These are phyloP conservation scores for Lepetodrilus schrolli DNA, from an alignment of 2,888 invertebrate genomes.

Conservation along the genomic window DNA sequence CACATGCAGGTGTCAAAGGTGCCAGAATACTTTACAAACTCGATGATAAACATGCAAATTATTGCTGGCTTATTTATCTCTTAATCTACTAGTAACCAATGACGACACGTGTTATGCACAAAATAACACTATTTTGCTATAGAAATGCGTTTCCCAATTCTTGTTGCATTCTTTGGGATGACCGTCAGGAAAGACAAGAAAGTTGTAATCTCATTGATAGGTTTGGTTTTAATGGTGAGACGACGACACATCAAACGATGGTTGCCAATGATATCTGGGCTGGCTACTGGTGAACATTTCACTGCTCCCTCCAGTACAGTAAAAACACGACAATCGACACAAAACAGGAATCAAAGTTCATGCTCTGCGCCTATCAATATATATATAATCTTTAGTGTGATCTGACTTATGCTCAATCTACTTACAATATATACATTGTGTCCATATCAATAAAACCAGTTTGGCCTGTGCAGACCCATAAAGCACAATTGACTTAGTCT, in stretches of 20 bases:
- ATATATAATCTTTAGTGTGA: not conserved
- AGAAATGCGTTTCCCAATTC: no score
- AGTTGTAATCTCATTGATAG: not conserved
- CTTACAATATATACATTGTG: constrained; percentile 16
- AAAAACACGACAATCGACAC: not conserved
- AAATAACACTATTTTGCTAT: no score
- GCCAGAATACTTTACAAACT: no score
- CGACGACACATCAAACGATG: not conserved
- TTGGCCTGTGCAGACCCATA: constrained; percentile 18
- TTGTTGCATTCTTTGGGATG: no score
- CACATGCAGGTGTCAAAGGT: no score
- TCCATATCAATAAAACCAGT: constrained; percentile 15
- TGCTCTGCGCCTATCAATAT: not conserved
- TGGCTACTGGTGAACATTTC: no score
- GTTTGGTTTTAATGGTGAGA: constrained; percentile 21
- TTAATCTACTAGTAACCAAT: no score
- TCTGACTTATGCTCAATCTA: constrained; percentile 4
- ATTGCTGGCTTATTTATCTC: no score
- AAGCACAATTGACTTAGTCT: not conserved
- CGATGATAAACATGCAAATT: no score
- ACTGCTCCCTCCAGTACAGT: no score
- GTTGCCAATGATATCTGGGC: not conserved
- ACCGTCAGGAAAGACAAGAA: no score
- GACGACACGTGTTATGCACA: no score
- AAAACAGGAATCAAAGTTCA: not conserved